A percentile compares a stretch with the other conserved stretches of the same genome.
Conservation (phyloP, 2,888 invertebrate genomes). For the Leptinotarsa tumamoca region DNA sequence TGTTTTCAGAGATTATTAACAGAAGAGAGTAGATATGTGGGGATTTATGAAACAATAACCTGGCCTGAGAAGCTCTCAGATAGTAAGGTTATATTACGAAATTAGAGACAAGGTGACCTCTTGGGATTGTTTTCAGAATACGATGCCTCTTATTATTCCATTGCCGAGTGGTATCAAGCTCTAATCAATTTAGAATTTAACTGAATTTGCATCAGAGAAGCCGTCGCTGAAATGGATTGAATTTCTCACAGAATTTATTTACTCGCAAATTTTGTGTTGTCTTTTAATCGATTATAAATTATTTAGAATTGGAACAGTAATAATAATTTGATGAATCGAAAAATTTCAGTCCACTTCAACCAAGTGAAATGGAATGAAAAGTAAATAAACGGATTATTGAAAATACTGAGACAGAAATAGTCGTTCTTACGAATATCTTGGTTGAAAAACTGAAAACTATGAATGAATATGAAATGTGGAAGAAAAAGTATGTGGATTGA, state of each 20-base stretch:
- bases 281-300: neutral
- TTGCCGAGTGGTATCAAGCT: neutral
- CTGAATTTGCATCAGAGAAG: conserved; percentile 1
- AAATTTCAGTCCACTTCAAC: neutral
- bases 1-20: too few relatives aligned
- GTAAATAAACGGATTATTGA: too few relatives aligned
- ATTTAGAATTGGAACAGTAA: neutral
- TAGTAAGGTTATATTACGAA: neutral
- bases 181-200: neutral
- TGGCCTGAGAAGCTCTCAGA: neutral
- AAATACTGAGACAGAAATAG: too few relatives aligned
- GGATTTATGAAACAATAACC: neutral
- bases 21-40: neutral
- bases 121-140: neutral
- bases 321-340: neutral
- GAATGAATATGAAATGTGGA: too few relatives aligned
- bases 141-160: neutral
- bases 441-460: too few relatives aligned
- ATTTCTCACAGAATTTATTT: neutral
- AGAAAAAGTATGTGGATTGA: too few relatives aligned
- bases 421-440: too few relatives aligned
- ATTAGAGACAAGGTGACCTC: neutral
- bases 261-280: neutral
- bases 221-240: neutral
- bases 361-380: too few relatives aligned